Base-by-base conservation (phyloP, 2,888 invertebrate species). In the Crocallis elinguaria region DNA sequence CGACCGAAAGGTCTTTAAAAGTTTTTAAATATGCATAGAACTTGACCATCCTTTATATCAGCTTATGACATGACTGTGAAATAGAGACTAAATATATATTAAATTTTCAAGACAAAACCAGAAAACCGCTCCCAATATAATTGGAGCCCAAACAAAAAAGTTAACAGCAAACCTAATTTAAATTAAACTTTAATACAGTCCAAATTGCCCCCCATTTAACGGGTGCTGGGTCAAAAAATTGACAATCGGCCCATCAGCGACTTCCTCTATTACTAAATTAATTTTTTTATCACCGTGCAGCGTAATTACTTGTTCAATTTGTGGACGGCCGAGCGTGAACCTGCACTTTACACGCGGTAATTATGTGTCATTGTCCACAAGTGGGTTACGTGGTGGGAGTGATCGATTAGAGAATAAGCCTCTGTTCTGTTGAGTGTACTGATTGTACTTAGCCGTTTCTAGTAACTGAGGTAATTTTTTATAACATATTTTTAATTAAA, bases 291-390 rank as follows among this genome's bases (percentile, higher is more conserved):
- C 75, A 75, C 77, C 79, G 72, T 79, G 69, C 71, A 76, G 73
- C 68, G 75, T 79, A 84, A 86, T 86, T 84, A 80, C 69, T 69
- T 66, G 67, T 68, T 75, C 80, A 86, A 86, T 87, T 85, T 79
- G 84, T 77, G 79, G 60, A 75, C 75, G 63, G 58, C 73, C 56
- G 63, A 73, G 70, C 86, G 83, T 85, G 78, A 78, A 71, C 67
- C 57, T 52, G 60, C 46, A 59, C 66, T 64, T 64, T 64, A 60
- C 65, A 63, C 71, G 71, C 50, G 58, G 57, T 57, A 54, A 46
- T 46, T 58, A 63, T 42, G 42, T 54, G 39, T 50, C 38, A 25
- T 33, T 62, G 43, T 49, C 46, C 38, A 58, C 43, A 23, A 25
- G 30, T 33, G 32, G 9, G 21, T 42, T 23, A n/a, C 27, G 25